Evolutionary conservation across 2,113 vertebrate species (phyloP), one percentile per base, ranked within the genome.

Genomic region (Callithrix jacchus): DNA sequence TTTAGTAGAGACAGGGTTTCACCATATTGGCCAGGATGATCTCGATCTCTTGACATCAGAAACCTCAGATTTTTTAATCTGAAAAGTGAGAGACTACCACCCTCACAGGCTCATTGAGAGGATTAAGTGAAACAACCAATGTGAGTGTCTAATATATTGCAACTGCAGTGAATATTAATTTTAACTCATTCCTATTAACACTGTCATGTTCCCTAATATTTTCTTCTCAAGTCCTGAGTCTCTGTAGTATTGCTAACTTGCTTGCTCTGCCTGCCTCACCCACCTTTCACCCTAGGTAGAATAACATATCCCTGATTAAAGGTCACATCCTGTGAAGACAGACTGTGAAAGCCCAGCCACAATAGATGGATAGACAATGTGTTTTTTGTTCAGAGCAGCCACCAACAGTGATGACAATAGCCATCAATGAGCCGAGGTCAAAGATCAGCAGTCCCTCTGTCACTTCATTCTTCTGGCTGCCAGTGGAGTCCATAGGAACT

Each of bases 381-480:
- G 30, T 87, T 77, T 95, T 96, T 93, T 96, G 96, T 97, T 95
- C 92, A 95, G 92, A 94, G 95, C 85, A 90, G 85, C 93, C 95
- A 92, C 97, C 96, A 87, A 25, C 96, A 49, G 95, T 14, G 32
- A 87, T 92, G 96, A 95, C 97, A 98, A 97, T 87, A 96, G 93
- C 87, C 96, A 81, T 98, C 98, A 98, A 96, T 98, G 97, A 96
- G 85, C 93, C 84, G 49, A 71, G 98, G 98, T 98, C 98, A 98
- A 98, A 98, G 98, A 95, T 98, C 98, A 98, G 96, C 93, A 20
- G 64, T 64, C 66, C 88, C 56, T 98, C 95, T 97, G 97, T 95
- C 97, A 97, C 97, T 97, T 96, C 92, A 97, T 98, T 96, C 97
- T 81, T 91, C 91, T 92, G 86, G 90, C 93, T 97, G 97, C 97